Evolutionary conservation across 2,113 vertebrate genomes (phyloP), one percentile per base, ranked within the genome.

Genomic region (Sula dactylatra): DNA sequence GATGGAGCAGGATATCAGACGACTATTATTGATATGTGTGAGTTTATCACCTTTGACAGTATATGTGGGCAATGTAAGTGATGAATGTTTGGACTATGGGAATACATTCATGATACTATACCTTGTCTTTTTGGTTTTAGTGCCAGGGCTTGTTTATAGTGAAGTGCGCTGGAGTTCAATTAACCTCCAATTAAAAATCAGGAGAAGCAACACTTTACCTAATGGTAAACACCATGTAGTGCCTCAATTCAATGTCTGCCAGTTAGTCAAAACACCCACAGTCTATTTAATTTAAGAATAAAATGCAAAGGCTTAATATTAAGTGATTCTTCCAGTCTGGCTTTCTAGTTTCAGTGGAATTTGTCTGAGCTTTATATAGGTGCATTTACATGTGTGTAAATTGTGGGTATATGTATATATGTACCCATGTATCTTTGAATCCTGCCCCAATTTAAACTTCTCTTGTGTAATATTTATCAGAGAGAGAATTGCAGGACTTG

Each of bases 151-250:
- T 91, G 65, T 79, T 94, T 66, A 70, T 77, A 66, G 50, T 70
- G 16, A 26, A 78, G 71, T 18, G 50, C 6, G 18, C 76, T 50
- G 17, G 71, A 77, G 45, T 88, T 82, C 70, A 88, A 27, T 67
- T 90, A 90, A 92, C 55, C 38, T 93, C 54, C 79, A 86, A 59
- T 86, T 91, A 86, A 94, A 93, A 96, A 70, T 59, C 38, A 74
- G 58, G 74, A 86, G 59, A 90, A 87, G 82, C 50, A 90, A 71
- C 10, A 74, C 50, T 92, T 92, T 86, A 66, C n/a, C n/a, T 85
- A n/a, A 38, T 59, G 50, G 47, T 42, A 85, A 93, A 73, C 59
- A 77, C 13, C 26, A 55, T 0, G 3, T 45, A 70, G 49, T 77
- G 36, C 49, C 62, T 93, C 16, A 77, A 10, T 92, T 93, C 90